phyloP scores from a whole-genome alignment of 2,888 invertebrate species.

The Sabellastarte sp. region DNA sequence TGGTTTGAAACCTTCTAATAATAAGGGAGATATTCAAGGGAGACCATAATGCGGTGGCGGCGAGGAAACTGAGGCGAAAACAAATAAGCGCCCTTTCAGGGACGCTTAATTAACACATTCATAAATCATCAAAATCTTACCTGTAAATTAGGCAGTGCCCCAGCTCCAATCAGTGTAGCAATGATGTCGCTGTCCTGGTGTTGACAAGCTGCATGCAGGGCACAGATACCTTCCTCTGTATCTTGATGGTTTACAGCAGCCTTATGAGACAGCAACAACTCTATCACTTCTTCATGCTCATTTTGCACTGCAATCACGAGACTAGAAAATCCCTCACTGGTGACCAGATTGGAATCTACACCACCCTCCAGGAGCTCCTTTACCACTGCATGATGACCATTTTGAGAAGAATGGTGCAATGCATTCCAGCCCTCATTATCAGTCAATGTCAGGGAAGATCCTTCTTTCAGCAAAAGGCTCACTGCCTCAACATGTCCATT shows the following conservation, averaged over 20 bases:
- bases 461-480: slow-evolving; percentile 16
- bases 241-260: slow-evolving; percentile 28
- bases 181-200: slow-evolving; percentile 16
- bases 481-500: slow-evolving; percentile 29
- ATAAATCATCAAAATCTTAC: no score
- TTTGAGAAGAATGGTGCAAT: slow-evolving; percentile 33
- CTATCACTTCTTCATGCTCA: slow-evolving; percentile 25
- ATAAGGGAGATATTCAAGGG: no score
- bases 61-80: no score
- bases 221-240: slow-evolving; percentile 15
- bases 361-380: slow-evolving; percentile 17
- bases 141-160: slow-evolving; percentile 23
- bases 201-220: slow-evolving; percentile 31
- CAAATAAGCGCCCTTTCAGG: no score
- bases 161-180: slow-evolving; percentile 16
- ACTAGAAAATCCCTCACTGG: slow-evolving; percentile 29
- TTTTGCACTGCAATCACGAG: slow-evolving; percentile 32
- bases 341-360: slow-evolving; percentile 18
- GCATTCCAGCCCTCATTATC: slow-evolving; percentile 27
- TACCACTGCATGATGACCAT: slow-evolving; percentile 26
- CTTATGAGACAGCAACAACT: slow-evolving; percentile 18
- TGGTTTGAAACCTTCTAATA: no score
- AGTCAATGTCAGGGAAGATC: slow-evolving; percentile 10
- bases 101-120: no score
- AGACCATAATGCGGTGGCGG: no score